phyloP scores from a whole-genome alignment of 2,888 invertebrate genomes.

The Ectemnius cavifrons region DNA sequence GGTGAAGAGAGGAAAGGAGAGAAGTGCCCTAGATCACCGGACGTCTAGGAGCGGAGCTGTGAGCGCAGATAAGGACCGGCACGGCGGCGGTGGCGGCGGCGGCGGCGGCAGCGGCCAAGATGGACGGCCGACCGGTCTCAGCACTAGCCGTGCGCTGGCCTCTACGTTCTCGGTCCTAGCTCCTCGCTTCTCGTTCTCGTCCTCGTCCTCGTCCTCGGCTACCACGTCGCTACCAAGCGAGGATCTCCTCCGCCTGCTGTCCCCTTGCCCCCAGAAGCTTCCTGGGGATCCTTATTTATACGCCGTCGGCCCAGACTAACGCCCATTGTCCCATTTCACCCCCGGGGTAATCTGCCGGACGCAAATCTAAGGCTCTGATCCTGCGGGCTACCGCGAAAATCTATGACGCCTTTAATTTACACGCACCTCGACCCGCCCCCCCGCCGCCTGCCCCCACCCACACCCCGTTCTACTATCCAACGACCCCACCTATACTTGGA shows the following conservation, averaged over 20 bases:
- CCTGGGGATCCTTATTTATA: slow-evolving; percentile 77
- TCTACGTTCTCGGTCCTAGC: slow-evolving; percentile 2
- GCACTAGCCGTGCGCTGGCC: slow-evolving; percentile 63
- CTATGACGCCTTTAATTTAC: slow-evolving; percentile 78
- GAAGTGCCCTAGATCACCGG: slow-evolving; percentile 77
- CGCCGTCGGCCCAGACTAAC: slow-evolving; percentile 75
- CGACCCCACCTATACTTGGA: slow-evolving; percentile 12
- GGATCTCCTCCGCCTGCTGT: slow-evolving; percentile 61
- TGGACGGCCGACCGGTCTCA: slow-evolving; percentile 77
- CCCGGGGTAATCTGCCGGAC: slow-evolving; percentile 77
- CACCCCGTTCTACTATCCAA: background rate
- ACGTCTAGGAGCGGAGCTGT: slow-evolving; percentile 77
- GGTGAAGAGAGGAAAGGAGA: slow-evolving; percentile 51
- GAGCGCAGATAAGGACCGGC: slow-evolving; percentile 78
- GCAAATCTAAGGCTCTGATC: slow-evolving; percentile 78
- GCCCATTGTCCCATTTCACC: slow-evolving; percentile 78
- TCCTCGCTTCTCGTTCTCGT: background rate
- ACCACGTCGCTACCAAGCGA: slow-evolving; percentile 66
- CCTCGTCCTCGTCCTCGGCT: slow-evolving; percentile 51
- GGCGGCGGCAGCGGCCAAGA: slow-evolving; percentile 74
- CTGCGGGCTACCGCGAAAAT: slow-evolving; percentile 78
- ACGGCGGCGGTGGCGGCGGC: slow-evolving; percentile 67
- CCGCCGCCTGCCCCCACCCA: slow-evolving; percentile 7
- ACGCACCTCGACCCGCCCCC: slow-evolving; percentile 58
- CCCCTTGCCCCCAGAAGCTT: slow-evolving; percentile 69